Evolutionary conservation across 2,797 vertebrate genomes (phyloP).

Genomic region (Acomys russatus): DNA sequence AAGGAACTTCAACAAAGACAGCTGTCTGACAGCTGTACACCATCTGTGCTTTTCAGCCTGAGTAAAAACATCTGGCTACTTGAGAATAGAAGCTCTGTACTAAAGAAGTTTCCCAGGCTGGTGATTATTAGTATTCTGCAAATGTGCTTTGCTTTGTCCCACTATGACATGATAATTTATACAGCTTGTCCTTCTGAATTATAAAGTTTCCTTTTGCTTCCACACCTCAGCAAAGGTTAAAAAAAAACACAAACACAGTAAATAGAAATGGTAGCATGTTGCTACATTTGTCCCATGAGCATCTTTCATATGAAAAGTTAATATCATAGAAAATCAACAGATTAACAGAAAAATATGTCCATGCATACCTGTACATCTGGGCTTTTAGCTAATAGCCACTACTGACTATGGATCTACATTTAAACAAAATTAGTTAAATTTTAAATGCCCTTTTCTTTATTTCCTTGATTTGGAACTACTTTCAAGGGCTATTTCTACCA

Average conservation of each 20-base stretch:
- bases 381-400: background rate
- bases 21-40: slow-evolving; percentile 83
- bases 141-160: slow-evolving; percentile 57
- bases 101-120: slow-evolving; percentile 70
- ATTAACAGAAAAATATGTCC: slow-evolving; percentile 31
- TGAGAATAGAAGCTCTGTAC: slow-evolving; percentile 58
- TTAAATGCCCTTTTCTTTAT: background rate
- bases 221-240: slow-evolving; percentile 18
- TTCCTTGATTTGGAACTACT: slow-evolving; percentile 31
- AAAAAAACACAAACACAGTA: background rate
- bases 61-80: slow-evolving; percentile 86
- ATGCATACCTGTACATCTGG: slow-evolving; percentile 42
- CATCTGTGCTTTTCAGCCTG: slow-evolving; percentile 85
- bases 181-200: slow-evolving; percentile 70
- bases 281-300: slow-evolving; percentile 45
- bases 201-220: slow-evolving; percentile 68
- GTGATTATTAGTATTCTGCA: slow-evolving; percentile 74
- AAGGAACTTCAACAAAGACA: slow-evolving; percentile 72
- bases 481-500: background rate
- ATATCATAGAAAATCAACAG: slow-evolving; percentile 20
- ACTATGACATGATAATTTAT: slow-evolving; percentile 55
- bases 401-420: slow-evolving; percentile 4
- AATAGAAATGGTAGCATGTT: slow-evolving; percentile 22
- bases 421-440: slow-evolving; percentile 48
- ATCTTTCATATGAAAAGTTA: slow-evolving; percentile 54